Percentiles rank a stretch among this genome's conserved stretches.
phyloP scores from a whole-genome alignment of 2,888 invertebrate species.

The Cosmorhoe ocellata region DNA sequence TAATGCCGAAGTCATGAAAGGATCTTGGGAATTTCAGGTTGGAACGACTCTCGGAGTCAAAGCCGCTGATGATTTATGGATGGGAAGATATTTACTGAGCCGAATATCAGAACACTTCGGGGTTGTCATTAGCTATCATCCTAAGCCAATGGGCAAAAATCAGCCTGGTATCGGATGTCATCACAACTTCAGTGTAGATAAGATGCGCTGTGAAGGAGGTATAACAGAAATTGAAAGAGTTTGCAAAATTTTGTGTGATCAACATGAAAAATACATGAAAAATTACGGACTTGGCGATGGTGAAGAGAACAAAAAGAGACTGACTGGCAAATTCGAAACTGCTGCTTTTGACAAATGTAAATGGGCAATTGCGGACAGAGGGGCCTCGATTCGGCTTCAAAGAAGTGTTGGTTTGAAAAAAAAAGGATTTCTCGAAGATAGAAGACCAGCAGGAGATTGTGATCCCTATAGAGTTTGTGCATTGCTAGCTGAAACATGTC shows the following conservation, averaged over 20 bases:
- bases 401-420: constrained; percentile 91
- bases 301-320: constrained; percentile 95
- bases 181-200: constrained; percentile 93
- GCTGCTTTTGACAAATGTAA: constrained; percentile 95
- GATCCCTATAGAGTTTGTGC: constrained; percentile 88
- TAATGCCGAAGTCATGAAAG: constrained; percentile 99
- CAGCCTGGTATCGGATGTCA: constrained; percentile 94
- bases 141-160: constrained; percentile 90
- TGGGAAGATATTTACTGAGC: constrained; percentile 90
- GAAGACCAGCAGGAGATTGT: constrained; percentile 95
- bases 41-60: constrained; percentile 94
- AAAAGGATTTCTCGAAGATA: constrained; percentile 96
- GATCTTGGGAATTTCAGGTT: constrained; percentile 95
- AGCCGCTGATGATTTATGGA: constrained; percentile 93
- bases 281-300: constrained; percentile 95
- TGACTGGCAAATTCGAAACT: constrained; percentile 97
- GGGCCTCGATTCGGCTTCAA: constrained; percentile 96
- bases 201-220: constrained; percentile 91
- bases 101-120: constrained; percentile 94
- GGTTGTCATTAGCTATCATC: constrained; percentile 85
- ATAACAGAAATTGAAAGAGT: constrained; percentile 90
- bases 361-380: constrained; percentile 94
- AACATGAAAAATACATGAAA: constrained; percentile 88
- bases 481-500: constrained; percentile 72
- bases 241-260: constrained; percentile 85